Base-by-base conservation (phyloP, 2,888 invertebrate genomes). In the Oscheius sp. region DNA sequence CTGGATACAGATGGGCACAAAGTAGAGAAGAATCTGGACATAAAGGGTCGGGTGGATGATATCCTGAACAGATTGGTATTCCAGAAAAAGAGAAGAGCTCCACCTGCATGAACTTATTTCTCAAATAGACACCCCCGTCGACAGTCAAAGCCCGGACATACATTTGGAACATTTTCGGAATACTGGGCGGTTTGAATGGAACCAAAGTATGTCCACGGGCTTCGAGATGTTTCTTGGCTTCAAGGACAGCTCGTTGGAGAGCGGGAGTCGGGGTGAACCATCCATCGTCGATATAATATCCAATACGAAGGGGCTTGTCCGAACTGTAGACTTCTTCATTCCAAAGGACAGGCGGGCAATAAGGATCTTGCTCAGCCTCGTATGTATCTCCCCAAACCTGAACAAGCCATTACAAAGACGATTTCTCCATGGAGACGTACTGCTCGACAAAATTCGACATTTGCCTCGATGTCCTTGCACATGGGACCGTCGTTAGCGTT, bases 401-500 rank as follows among this genome's bases (percentile, higher is more conserved):
- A n/a, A 46, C 9, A 5, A 21, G 7, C n/a, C n/a, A n/a, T n/a
- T n/a, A n/a, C n/a, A n/a, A n/a, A n/a, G n/a, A n/a, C n/a, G n/a
- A n/a, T n/a, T n/a, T n/a, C n/a, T n/a, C n/a, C n/a, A n/a, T n/a
- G n/a, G 12, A n/a, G 9, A 68, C 7, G 6, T 7, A 73, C 75
- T 45, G 69, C 73, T 71, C 77, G 72, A 7, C 81, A 66, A 18
- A 85, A 77, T 23, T 79, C 76, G 25, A 82, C 80, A 55, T 74
- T 79, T 27, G 83, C 79, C 35, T 82, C 72, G 23, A 85, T 77
- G 29, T 74, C 73, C 16, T 68, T 75, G 1, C 83, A 73, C 85
- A 86, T 85, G 13, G 86, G 86, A 46, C 86, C 86, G 52, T 83
- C 84, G 25, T 81, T 82, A 1, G 85, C 81, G 68, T 82, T 82